Percentiles rank a stretch among this genome's conserved stretches.
Evolutionary conservation across 2,113 vertebrate genomes (phyloP).

Genomic region (Festucalex cinctus): DNA sequence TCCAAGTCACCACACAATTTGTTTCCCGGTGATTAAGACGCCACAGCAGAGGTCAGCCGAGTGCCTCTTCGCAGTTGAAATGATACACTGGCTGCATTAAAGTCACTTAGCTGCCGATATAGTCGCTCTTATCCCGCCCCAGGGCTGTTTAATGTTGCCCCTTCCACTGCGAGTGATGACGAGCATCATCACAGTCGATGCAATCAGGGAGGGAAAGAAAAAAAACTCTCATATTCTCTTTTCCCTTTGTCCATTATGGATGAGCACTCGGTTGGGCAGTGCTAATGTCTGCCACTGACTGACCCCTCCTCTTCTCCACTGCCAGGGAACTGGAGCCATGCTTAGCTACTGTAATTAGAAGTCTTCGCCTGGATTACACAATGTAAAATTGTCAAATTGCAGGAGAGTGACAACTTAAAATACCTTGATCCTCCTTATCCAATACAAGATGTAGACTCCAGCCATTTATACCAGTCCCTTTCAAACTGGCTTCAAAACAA

Average conservation of each 20-base stretch:
- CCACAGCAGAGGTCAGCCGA: slow-evolving; percentile 56
- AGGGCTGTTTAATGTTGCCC: slow-evolving; percentile 7
- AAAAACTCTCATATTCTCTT: not conserved
- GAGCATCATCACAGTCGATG: slow-evolving; percentile 1
- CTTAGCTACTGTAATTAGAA: not conserved
- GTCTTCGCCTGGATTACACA: not conserved
- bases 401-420: no score
- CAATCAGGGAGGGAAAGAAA: not conserved
- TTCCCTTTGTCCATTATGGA: slow-evolving; percentile 25
- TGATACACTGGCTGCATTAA: slow-evolving; percentile 29
- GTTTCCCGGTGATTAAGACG: slow-evolving; percentile 53
- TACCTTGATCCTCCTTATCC: no score
- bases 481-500: no score
- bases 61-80: slow-evolving; percentile 36
- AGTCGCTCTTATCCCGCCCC: not conserved
- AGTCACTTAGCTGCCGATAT: slow-evolving; percentile 9
- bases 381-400: not conserved
- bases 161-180: not conserved
- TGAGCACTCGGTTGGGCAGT: slow-evolving; percentile 23
- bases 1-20: slow-evolving; percentile 39
- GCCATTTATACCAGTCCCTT: no score
- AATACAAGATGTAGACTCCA: no score
- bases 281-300: slow-evolving; percentile 20
- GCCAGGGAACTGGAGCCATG: slow-evolving; percentile 36
- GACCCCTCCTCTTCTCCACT: slow-evolving; percentile 23